A percentile compares a stretch with the other conserved stretches of the same genome.
Conservation (phyloP, 2,888 invertebrate genomes). For the Tetropium fuscum region DNA sequence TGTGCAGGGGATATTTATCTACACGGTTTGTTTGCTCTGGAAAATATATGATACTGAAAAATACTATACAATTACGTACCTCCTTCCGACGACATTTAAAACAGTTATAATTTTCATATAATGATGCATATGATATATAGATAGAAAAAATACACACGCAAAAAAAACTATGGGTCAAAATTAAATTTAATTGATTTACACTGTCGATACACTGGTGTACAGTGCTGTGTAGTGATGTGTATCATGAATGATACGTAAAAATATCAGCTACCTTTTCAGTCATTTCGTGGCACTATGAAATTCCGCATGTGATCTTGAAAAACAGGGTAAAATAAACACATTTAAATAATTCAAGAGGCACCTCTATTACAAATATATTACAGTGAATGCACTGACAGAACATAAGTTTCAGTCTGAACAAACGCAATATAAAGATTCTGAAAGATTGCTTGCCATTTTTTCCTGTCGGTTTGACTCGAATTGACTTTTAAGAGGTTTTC, state of each 20-base stretch:
- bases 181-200: too few species aligned
- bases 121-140: too few species aligned
- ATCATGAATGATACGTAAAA: too few species aligned
- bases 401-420: constrained; percentile 60
- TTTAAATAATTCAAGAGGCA: constrained; percentile 59
- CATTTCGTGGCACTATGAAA: too few species aligned
- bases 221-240: too few species aligned
- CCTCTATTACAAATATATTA: constrained; percentile 56
- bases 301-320: too few species aligned
- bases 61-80: constrained; percentile 7
- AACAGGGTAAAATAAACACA: constrained; percentile 35
- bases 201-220: too few species aligned
- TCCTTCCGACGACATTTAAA: too few species aligned
- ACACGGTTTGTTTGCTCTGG: constrained; percentile 13
- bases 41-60: constrained; percentile 3
- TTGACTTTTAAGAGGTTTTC: constrained; percentile 37
- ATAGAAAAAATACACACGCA: too few species aligned
- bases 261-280: too few species aligned
- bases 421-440: constrained; percentile 64
- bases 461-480: constrained; percentile 47
- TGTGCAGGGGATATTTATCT: constrained; percentile 20
- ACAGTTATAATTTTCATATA: too few species aligned
- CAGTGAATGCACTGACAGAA: constrained; percentile 57
- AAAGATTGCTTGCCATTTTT: constrained; percentile 63
- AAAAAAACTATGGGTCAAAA: too few species aligned